Evolutionary conservation across 1,140 invertebrate genomes (phyloP).

Genomic region (Psix sp.): DNA sequence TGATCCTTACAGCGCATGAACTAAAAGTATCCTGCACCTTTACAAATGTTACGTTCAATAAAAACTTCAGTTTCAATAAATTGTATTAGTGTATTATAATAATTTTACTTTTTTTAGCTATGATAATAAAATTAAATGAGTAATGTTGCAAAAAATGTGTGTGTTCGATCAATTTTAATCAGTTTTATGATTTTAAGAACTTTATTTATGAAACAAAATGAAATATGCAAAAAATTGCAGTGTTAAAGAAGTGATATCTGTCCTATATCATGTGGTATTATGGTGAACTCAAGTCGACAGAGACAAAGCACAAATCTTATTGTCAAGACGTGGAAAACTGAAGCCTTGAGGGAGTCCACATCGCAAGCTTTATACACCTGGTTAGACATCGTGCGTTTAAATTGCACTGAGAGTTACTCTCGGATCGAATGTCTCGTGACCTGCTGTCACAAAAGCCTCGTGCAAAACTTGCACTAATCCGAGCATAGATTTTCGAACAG

Average conservation of each 20-base stretch:
- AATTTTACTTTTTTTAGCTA: too few relatives aligned
- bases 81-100: too few relatives aligned
- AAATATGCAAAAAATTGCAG: constrained; percentile 33
- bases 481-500: constrained; percentile 36
- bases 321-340: constrained; percentile 59
- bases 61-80: too few relatives aligned
- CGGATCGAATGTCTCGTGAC: constrained; percentile 58
- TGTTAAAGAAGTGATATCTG: constrained; percentile 38
- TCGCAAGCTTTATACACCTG: constrained; percentile 61
- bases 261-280: constrained; percentile 50
- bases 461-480: constrained; percentile 48
- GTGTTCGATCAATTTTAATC: too few relatives aligned
- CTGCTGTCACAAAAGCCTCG: constrained; percentile 43
- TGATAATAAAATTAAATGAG: too few relatives aligned
- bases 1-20: too few relatives aligned
- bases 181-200: too few relatives aligned
- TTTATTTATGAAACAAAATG: constrained; percentile 17
- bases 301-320: constrained; percentile 59
- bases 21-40: too few relatives aligned
- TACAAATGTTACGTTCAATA: too few relatives aligned
- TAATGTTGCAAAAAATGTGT: too few relatives aligned
- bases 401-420: constrained; percentile 41
- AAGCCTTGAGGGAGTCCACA: constrained; percentile 57
- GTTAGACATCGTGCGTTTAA: constrained; percentile 54
- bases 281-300: constrained; percentile 49